Evolutionary conservation across 2,113 vertebrate species (phyloP).

Genomic region (Poicephalus gulielmi): DNA sequence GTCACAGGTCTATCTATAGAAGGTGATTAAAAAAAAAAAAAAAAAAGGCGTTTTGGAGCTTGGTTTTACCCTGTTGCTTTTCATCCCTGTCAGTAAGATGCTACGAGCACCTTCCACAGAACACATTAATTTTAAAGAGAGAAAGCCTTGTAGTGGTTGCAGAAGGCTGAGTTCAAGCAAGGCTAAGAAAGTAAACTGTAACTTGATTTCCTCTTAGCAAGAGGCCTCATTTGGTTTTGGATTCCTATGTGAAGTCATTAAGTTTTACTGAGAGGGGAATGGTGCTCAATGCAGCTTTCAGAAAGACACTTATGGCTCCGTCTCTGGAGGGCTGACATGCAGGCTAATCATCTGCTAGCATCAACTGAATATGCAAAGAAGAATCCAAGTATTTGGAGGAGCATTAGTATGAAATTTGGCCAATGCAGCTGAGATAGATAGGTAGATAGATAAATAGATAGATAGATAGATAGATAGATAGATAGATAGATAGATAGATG

Average conservation of each 20-base stretch:
- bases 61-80: neutral
- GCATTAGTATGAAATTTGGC: neutral
- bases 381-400: neutral
- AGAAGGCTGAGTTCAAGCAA: neutral
- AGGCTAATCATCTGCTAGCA: neutral
- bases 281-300: neutral
- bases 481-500: neutral
- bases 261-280: neutral
- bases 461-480: neutral
- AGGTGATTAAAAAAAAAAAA: neutral
- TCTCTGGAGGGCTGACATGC: neutral
- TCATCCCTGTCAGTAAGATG: neutral
- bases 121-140: neutral
- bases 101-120: neutral
- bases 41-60: neutral
- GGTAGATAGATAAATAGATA: neutral
- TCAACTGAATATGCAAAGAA: neutral
- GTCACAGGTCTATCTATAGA: neutral
- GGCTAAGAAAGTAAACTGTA: neutral
- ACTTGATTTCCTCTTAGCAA: neutral
- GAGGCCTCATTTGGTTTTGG: neutral
- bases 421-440: neutral
- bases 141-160: neutral
- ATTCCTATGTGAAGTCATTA: neutral
- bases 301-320: neutral